Evolutionary conservation across 2,797 vertebrate genomes (phyloP), one percentile per base, ranked within the genome.

Genomic region (Artibeus jamaicensis): DNA sequence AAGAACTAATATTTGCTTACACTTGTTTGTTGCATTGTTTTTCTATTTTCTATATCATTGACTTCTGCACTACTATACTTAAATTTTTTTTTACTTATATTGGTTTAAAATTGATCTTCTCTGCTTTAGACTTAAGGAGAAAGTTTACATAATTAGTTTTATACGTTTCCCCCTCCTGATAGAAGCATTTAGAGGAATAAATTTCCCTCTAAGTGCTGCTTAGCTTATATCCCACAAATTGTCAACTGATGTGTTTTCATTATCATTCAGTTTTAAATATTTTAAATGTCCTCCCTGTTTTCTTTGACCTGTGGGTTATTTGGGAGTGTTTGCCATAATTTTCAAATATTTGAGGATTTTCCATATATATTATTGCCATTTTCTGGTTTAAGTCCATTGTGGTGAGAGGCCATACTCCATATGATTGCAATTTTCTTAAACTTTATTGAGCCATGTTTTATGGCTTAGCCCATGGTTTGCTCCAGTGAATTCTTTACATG

Each of bases 91-190:
- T 94, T 89, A 55, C n/a, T 95, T 91, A 77, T 10, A 8, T 74
- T 78, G 16, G 4, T 76, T 90, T 88, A 19, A 88, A 62, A 71
- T 83, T 86, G 34, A 39, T 96, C 44, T 76, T 46, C 18, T 81
- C 65, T 37, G 34, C 37, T 73, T 73, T 84, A 85, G 55, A 32
- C 71, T 76, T 57, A 90, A 89, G 65, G 6, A 89, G 37, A 42
- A 91, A 76, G 39, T 89, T 89, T 21, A 59, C 2, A 90, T 57
- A 57, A n/a, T 57, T 91, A 76, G 32, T 71, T 89, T 92, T 94
- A 71, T 84, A 7, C 19, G 55, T 86, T 50, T 65, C 15, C 21
- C 16, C 37, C 6, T 68, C 21, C 39, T 70, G 9, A 46, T 24
- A 86, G 29, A 71, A 76, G 32, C 34, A 77, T 68, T 79, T 32